These are phyloP conservation scores for Hydrozoanthus gracilis DNA, from an alignment of 92 coral and sea anemone species.

Conservation along the genomic window DNA sequence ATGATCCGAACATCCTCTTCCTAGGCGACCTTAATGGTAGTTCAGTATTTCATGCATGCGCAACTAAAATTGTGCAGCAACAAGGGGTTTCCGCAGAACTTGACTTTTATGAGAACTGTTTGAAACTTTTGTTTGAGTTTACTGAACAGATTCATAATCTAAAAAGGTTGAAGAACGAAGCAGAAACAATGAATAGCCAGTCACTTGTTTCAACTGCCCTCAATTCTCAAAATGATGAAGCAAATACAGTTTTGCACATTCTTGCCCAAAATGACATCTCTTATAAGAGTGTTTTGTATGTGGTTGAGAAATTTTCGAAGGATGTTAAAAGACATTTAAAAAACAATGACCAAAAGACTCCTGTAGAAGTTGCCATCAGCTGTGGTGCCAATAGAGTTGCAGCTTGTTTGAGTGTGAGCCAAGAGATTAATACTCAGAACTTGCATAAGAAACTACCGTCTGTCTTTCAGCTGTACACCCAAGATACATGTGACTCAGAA, in stretches of 20 bases:
- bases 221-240: conserved; percentile 40
- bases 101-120: conserved; percentile 38
- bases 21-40: conserved; percentile 28
- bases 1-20: conserved; percentile 38
- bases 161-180: neutral
- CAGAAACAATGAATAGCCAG: conserved; percentile 6
- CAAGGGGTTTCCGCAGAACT: conserved; percentile 34
- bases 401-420: neutral
- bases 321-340: conserved; percentile 26
- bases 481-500: neutral
- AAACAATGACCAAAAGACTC: conserved; percentile 11
- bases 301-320: conserved; percentile 15
- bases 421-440: conserved; percentile 8
- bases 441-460: conserved; percentile 32
- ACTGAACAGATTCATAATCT: neutral
- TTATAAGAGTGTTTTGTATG: neutral
- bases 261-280: conserved; percentile 28
- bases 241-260: conserved; percentile 37
- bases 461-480: conserved; percentile 38
- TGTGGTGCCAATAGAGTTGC: conserved; percentile 33
- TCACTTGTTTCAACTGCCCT: conserved; percentile 35
- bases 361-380: conserved; percentile 33
- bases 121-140: conserved; percentile 25
- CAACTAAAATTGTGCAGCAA: conserved; percentile 21
- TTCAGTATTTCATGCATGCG: conserved; percentile 39